A percentile compares a stretch with the other conserved stretches of the same genome.
Conservation (phyloP, 2,113 vertebrate genomes). For the Aythya baeri region DNA sequence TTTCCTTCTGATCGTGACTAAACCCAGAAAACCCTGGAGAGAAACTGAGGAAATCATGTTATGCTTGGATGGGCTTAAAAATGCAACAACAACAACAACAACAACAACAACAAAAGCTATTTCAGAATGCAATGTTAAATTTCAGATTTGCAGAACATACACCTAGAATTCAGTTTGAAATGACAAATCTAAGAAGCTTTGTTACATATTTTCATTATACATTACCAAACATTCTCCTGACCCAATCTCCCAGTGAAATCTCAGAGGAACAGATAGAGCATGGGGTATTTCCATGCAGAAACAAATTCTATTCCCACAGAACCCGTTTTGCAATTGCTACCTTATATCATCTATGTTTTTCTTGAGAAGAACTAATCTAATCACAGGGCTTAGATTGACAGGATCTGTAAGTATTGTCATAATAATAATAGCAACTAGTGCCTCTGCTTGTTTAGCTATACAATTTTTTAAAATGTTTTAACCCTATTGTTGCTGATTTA, state of each 20-base stretch:
- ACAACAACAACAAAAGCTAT: background rate
- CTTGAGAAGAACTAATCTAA: background rate
- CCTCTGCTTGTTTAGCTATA: background rate
- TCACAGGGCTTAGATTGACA: background rate
- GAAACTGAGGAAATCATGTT: background rate
- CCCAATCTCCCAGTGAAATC: background rate
- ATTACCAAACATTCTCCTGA: background rate
- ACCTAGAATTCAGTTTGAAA: background rate
- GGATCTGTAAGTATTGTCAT: background rate
- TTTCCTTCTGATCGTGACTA: background rate
- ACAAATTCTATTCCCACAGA: background rate
- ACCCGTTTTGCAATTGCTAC: background rate
- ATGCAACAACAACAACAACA: background rate
- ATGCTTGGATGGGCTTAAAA: background rate
- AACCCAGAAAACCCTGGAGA: background rate
- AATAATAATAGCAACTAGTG: background rate
- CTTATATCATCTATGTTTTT: background rate
- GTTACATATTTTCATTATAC: background rate
- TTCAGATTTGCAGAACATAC: background rate
- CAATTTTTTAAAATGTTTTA: background rate
- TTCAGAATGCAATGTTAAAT: background rate
- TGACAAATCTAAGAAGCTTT: conserved; percentile 6
- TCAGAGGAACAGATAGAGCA: background rate
- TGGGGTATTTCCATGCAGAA: background rate
- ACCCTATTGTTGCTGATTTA: background rate